Base-by-base conservation (phyloP, 2,888 invertebrate genomes). In the Elegia similella region DNA sequence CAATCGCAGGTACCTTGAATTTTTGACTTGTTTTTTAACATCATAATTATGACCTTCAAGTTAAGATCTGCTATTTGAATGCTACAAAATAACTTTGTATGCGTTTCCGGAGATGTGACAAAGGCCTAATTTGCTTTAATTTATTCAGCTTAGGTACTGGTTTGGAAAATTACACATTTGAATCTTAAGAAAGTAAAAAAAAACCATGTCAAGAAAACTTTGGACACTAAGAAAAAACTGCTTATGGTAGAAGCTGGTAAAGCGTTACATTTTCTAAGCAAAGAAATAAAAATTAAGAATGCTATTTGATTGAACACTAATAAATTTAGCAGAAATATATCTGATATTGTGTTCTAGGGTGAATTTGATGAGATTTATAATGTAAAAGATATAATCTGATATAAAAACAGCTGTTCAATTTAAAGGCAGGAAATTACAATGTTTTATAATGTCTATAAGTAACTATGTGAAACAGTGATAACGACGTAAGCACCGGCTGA, bases 401-500 rank as follows among this genome's bases (percentile, higher is more conserved):
- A 12, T 38, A 7, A 34, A 17, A 50, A 34, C 16, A 50, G 34
- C 15, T 34, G 34, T 16, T 54, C 13, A 6, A 34, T 23, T 52
- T 2, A 47, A 5, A 46, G 13, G 16, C 38, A 56, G 8, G 38
- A 44, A 50, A 38, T 56, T 15, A 16, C 17, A 42, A 48, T 6
- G 32, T 30, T 50, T 42, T 42, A 50, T 42, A 15, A 42, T 17
- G 44, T 48, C 42, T 56, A 56, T 50, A 56, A 56, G 30, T 56
- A 56, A 42, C 38, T 13, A 42, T 42, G 56, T 52, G 38, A 66
- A 62, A 61, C 58, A 52, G 58, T 65, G 76, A 76, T 78, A 76
- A 76, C 58, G 60, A 59, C 58, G 59, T 60, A 69, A 66, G 67
- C 72, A 75, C 67, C 66, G 62, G 57, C 59, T 66, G 67, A 71